Evolutionary conservation across 1,140 invertebrate species (phyloP).

Genomic region (Cyclina sinensis): DNA sequence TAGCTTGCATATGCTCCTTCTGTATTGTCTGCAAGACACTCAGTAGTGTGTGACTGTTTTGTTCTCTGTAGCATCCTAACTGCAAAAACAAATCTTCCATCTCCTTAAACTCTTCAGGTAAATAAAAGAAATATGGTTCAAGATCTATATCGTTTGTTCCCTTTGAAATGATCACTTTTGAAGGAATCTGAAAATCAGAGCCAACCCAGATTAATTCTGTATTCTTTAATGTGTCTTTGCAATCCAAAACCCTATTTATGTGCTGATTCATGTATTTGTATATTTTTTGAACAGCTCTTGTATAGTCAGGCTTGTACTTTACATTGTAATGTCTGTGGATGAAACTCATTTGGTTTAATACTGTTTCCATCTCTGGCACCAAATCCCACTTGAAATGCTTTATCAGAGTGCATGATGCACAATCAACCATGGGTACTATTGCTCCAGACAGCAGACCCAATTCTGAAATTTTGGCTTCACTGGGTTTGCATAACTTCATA

Average conservation of each 20-base stretch:
- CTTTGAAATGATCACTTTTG: too few relatives aligned
- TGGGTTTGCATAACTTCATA: neutral
- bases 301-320: neutral
- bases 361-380: neutral
- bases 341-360: neutral
- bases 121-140: constrained; percentile 4
- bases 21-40: too few relatives aligned
- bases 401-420: neutral
- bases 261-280: too few relatives aligned
- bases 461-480: neutral
- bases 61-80: constrained; percentile 17
- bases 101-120: neutral
- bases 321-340: neutral
- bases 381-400: neutral
- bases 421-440: neutral
- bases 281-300: too few relatives aligned
- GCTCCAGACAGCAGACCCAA: neutral
- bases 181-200: too few relatives aligned
- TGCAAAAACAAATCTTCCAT: neutral
- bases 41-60: too few relatives aligned
- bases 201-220: too few relatives aligned
- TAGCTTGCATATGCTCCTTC: too few relatives aligned
- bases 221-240: too few relatives aligned
- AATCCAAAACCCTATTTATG: too few relatives aligned
- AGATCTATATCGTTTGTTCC: constrained; percentile 3